Conservation (phyloP, 2,113 vertebrate genomes). For the Chrysemys picta region DNA sequence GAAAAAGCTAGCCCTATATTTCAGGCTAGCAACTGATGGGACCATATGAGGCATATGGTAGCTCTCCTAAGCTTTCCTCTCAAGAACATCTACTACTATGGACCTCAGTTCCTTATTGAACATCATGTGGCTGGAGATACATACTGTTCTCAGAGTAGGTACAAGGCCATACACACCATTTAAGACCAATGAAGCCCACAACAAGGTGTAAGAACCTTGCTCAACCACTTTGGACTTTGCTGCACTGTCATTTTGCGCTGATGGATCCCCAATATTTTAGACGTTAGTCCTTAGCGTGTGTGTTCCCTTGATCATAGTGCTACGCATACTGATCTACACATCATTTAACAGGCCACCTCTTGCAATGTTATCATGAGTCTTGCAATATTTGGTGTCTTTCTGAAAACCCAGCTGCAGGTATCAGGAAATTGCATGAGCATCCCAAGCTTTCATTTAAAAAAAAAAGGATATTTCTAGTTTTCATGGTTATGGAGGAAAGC, state of each 20-base stretch:
- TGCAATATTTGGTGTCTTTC: neutral
- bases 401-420: constrained; percentile 43
- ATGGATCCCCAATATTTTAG: neutral
- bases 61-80: neutral
- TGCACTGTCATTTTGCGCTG: neutral
- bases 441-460: constrained; percentile 33
- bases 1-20: neutral
- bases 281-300: neutral
- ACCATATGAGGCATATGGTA: fast-evolving
- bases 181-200: neutral
- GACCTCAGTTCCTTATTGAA: neutral
- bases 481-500: constrained; percentile 2
- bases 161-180: neutral
- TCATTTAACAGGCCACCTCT: constrained; percentile 8
- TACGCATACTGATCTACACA: neutral
- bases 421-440: constrained; percentile 17
- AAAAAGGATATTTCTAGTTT: constrained; percentile 10
- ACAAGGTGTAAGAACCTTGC: constrained; percentile 29
- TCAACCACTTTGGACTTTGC: neutral
- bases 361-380: neutral
- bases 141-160: neutral
- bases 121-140: neutral
- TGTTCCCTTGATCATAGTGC: neutral
- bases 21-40: neutral
- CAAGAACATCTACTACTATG: fast-evolving